Percentiles rank a stretch among this genome's conserved stretches.
phyloP scores from a whole-genome alignment of 35 echinoderm and acorn worm species.

The Anneissia japonica region DNA sequence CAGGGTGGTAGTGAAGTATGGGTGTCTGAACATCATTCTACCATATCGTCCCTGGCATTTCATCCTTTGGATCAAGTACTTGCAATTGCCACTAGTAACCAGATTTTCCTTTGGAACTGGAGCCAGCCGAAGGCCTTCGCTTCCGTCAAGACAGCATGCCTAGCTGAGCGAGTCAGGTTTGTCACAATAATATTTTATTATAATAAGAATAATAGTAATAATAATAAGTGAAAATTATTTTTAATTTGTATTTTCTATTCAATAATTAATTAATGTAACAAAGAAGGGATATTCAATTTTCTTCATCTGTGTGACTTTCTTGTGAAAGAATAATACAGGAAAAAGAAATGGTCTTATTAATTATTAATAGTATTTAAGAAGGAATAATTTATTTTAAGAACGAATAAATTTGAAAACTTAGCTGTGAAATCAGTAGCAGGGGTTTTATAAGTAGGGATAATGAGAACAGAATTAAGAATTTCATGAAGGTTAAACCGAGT shows the following conservation, averaged over 20 bases:
- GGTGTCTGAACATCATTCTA: constrained; percentile 57
- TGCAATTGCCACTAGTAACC: constrained; percentile 74
- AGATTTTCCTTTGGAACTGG: constrained; percentile 93
- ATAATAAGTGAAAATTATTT: not conserved
- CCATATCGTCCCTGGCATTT: constrained; percentile 83
- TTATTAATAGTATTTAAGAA: not conserved
- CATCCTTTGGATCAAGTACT: constrained; percentile 84
- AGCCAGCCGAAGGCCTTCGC: constrained; percentile 55
- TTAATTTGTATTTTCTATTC: not conserved
- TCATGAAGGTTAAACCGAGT: no score
- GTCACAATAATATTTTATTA: no score
- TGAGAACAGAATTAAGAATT: no score
- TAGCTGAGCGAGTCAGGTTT: constrained; percentile 76
- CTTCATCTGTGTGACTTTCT: not conserved
- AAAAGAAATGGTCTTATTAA: not conserved
- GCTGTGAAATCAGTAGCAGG: no score
- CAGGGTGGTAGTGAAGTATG: constrained; percentile 95
- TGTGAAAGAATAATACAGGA: not conserved
- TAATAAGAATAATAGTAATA: not conserved
- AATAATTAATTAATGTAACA: not conserved
- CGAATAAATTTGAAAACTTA: no score
- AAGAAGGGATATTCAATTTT: not conserved
- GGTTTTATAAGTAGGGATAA: no score
- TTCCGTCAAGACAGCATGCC: constrained; percentile 44
- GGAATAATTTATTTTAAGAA: no score